Evolutionary conservation across 2,888 invertebrate genomes (phyloP).

Genomic region (Drosophila hamatofila): DNA sequence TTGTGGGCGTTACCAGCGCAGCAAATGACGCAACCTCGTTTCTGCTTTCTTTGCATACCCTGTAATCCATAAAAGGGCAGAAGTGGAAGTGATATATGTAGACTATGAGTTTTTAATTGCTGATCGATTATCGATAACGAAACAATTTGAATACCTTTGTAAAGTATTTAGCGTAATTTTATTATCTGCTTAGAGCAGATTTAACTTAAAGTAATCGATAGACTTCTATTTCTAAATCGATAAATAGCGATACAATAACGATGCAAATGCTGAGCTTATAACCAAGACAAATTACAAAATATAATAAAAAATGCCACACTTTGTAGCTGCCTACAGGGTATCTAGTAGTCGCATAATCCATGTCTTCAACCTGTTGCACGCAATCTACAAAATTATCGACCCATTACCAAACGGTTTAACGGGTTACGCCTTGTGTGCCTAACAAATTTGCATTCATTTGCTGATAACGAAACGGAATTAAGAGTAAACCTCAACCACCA

Average conservation of each 20-base stretch:
- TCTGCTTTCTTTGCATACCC: conserved; percentile 5
- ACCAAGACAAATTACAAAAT: too few species aligned
- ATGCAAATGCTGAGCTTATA: too few species aligned
- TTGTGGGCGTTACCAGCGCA: conserved; percentile 51
- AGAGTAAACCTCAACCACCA: conserved; percentile 10
- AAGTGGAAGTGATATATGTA: neutral
- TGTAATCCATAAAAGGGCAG: conserved; percentile 1
- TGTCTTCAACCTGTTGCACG: conserved; percentile 54
- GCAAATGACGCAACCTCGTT: conserved; percentile 54
- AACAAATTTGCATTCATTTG: conserved; percentile 49
- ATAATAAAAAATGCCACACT: too few species aligned
- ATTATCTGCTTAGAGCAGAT: too few species aligned
- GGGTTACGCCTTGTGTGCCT: conserved; percentile 25
- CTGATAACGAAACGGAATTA: conserved; percentile 56
- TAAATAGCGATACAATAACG: too few species aligned
- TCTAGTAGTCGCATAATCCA: neutral
- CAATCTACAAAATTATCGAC: conserved; percentile 48
- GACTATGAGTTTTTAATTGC: neutral
- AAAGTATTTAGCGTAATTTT: too few species aligned
- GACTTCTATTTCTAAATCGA: too few species aligned
- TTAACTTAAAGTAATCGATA: too few species aligned
- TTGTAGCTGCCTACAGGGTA: neutral
- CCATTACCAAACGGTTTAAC: conserved; percentile 29
- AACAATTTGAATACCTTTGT: too few species aligned
- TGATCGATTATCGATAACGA: neutral